Percentiles rank a stretch among this genome's conserved stretches.
Evolutionary conservation across 1,140 invertebrate genomes (phyloP).

Genomic region (Notospermus geniculatus): DNA sequence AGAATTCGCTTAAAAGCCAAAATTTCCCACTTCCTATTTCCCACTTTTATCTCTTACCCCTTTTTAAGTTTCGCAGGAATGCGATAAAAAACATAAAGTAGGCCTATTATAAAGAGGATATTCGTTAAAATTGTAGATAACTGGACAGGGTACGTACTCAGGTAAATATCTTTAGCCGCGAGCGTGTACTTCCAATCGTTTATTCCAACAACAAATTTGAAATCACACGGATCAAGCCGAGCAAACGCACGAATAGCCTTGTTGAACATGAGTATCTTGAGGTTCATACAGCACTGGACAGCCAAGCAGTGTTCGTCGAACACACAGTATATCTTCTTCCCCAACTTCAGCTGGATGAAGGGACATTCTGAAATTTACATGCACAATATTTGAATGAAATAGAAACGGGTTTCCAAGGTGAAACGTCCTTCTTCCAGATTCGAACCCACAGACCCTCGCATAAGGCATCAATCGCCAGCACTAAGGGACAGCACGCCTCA

Average conservation of each 20-base stretch:
- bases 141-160: not conserved
- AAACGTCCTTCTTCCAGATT: too few species aligned
- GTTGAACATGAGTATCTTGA: constrained; percentile 31
- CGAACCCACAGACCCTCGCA: too few species aligned
- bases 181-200: constrained; percentile 16
- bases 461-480: too few species aligned
- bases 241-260: constrained; percentile 29
- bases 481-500: too few species aligned
- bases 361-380: constrained; percentile 31
- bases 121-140: too few species aligned
- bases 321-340: constrained; percentile 32
- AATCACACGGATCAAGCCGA: constrained; percentile 27
- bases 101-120: too few species aligned
- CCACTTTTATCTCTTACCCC: too few species aligned
- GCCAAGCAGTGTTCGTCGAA: constrained; percentile 36
- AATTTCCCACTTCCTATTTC: too few species aligned
- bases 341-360: constrained; percentile 29
- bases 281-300: constrained; percentile 32
- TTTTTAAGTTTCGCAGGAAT: too few species aligned
- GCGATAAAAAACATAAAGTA: too few species aligned
- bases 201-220: constrained; percentile 21
- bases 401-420: too few species aligned
- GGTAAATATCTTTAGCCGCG: constrained; percentile 11
- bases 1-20: too few species aligned
- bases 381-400: not conserved